phyloP scores from a whole-genome alignment of 2,888 invertebrate genomes.

The Chouioia cunea region DNA sequence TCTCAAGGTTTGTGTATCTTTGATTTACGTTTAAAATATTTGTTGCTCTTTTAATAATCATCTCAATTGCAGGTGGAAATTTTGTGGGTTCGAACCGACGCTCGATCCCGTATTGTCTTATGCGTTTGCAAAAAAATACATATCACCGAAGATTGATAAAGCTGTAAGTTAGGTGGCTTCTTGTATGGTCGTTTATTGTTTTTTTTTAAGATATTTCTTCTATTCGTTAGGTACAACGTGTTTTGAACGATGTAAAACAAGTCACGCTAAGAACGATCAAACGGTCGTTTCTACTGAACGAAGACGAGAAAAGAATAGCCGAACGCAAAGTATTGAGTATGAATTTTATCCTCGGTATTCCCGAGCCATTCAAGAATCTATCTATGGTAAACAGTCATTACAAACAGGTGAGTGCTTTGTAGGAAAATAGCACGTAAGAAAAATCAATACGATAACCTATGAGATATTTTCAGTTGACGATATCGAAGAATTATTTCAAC shows the following conservation, averaged over 20 bases:
- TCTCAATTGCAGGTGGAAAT: constrained; percentile 27
- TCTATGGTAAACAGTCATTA: constrained; percentile 25
- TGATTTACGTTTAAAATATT: not conserved
- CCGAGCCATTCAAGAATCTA: constrained; percentile 28
- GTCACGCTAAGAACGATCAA: constrained; percentile 17
- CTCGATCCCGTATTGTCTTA: constrained; percentile 31
- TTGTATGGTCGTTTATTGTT: not conserved
- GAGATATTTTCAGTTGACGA: constrained; percentile 17
- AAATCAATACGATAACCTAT: no score
- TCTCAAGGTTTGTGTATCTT: constrained; percentile 13
- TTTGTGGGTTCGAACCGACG: constrained; percentile 37
- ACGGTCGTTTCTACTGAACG: constrained; percentile 20
- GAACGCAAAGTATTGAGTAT: constrained; percentile 31
- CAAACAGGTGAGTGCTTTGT: constrained; percentile 21
- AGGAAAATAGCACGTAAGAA: not conserved
- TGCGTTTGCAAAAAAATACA: constrained; percentile 21
- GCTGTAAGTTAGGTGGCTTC: constrained; percentile 8
- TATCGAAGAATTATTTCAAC: constrained; percentile 28
- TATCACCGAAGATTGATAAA: constrained; percentile 16
- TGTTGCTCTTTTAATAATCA: no score
- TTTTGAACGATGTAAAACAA: constrained; percentile 32
- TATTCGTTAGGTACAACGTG: constrained; percentile 8
- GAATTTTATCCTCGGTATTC: constrained; percentile 27
- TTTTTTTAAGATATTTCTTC: no score
- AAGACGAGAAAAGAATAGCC: constrained; percentile 17